Evolutionary conservation across 2,113 vertebrate species (phyloP).

Genomic region (Poeciliopsis prolifica): DNA sequence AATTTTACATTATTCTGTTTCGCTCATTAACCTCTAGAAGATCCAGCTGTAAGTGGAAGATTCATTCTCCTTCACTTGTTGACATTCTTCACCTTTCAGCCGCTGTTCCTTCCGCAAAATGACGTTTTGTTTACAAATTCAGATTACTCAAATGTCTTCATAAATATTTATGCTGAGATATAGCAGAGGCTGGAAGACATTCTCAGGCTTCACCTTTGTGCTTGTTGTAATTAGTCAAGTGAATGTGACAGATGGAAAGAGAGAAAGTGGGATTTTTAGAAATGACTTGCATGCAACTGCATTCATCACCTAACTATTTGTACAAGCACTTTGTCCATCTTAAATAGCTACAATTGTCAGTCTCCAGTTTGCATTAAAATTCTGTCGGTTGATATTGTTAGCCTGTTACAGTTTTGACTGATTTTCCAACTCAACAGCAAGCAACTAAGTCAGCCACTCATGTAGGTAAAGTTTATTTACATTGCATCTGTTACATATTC

Average conservation of each 20-base stretch:
- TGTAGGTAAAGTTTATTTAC: too few relatives aligned
- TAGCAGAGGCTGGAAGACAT: conserved; percentile 10
- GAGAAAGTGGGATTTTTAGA: neutral
- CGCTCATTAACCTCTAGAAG: conserved; percentile 9
- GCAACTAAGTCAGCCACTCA: too few relatives aligned
- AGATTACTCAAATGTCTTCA: conserved; percentile 51
- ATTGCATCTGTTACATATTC: too few relatives aligned
- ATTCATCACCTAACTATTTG: neutral
- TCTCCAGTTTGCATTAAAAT: neutral
- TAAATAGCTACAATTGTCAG: neutral
- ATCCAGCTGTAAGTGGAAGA: neutral
- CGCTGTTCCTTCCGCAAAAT: conserved; percentile 14
- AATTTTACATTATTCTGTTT: conserved; percentile 8
- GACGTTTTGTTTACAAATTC: conserved; percentile 42
- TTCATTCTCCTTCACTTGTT: conserved; percentile 18
- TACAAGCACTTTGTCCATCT: neutral
- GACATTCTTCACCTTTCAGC: conserved; percentile 20
- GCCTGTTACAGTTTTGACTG: neutral
- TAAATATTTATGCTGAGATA: conserved; percentile 49
- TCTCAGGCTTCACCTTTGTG: conserved; percentile 6
- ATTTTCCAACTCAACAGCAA: too few relatives aligned
- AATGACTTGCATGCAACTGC: neutral
- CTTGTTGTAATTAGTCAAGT: conserved; percentile 25
- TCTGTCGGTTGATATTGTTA: neutral
- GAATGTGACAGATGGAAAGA: neutral